Base-by-base conservation (phyloP, 2,888 invertebrate genomes). In the Cacoxenus indagator region DNA sequence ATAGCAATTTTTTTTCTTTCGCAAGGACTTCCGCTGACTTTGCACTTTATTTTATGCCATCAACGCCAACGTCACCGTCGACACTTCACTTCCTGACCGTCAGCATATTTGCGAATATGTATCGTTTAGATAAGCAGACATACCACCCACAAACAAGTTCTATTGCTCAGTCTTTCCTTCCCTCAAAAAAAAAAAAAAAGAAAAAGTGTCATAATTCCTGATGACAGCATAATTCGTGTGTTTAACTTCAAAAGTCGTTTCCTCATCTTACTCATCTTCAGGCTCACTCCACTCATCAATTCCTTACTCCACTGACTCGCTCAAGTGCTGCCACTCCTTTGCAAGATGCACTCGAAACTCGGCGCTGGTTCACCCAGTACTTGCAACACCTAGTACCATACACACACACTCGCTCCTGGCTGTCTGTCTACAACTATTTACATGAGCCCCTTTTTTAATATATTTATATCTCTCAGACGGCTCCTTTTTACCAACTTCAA, bases 71-170 rank as follows among this genome's bases (percentile, higher is more conserved):
- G 55, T 14, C 27, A 17, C n/a, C 51, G 51, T n/a, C 55, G 26
- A 26, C 27, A 55, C 11, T 45, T 62, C 45, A 45, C 61, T 62
- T 62, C 61, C 61, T 62, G 61, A 62, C 61, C 61, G 61, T 62
- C 61, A 62, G 61, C 61, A 62, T 43, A 62, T 62, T 62, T 62
- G 45, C 61, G 26, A 62, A 62, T 68, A 54, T 64, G 61, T 67
- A 67, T 70, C 72, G 74, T 77, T 80, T 77, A 81, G 82, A 80
- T 80, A 77, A 77, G 75, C 65, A 62, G 31, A 24, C 55, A 14
- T n/a, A 55, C 27, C 59, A 8, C 59, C 59, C 59, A 37, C 59
- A 51, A 4, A 6, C 51, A 17, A 19, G 8, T 14, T 37, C 37
- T 37, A 8, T 37, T 9, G 5, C 31, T 37, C 37, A 11, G 5